Conservation (phyloP, 2,797 vertebrate genomes). For the Octomys mimax region DNA sequence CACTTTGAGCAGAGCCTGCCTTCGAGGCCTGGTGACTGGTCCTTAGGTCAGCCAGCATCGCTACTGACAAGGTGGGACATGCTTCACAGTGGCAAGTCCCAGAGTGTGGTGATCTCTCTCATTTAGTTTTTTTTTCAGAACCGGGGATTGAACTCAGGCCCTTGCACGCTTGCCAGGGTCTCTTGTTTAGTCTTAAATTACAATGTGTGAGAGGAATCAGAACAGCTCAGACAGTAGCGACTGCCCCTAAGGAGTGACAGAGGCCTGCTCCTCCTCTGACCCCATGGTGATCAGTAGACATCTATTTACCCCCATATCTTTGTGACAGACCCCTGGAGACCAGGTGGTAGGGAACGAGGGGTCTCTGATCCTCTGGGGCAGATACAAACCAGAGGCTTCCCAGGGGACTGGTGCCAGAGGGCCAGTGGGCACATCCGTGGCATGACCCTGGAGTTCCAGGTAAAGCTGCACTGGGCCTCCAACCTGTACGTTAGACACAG, state of each 20-base stretch:
- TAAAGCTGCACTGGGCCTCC: not conserved
- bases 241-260: not conserved
- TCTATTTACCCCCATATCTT: not conserved
- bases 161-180: no score
- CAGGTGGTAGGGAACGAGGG: not conserved
- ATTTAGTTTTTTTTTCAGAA: not conserved
- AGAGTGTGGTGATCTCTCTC: not conserved
- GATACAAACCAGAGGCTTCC: not conserved
- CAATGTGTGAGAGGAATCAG: not conserved
- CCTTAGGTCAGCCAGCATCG: not conserved
- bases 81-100: not conserved
- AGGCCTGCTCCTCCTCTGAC: not conserved
- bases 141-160: no score
- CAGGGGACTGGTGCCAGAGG: accelerated
- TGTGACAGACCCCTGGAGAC: not conserved
- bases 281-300: not conserved
- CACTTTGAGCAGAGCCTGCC: not conserved
- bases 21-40: not conserved
- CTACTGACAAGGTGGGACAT: no score
- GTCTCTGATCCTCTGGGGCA: accelerated
- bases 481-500: not conserved
- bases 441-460: not conserved
- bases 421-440: no score
- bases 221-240: not conserved
- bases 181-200: not conserved